phyloP scores from a whole-genome alignment of 2,888 invertebrate species.

The Meiosimyza decipiens region DNA sequence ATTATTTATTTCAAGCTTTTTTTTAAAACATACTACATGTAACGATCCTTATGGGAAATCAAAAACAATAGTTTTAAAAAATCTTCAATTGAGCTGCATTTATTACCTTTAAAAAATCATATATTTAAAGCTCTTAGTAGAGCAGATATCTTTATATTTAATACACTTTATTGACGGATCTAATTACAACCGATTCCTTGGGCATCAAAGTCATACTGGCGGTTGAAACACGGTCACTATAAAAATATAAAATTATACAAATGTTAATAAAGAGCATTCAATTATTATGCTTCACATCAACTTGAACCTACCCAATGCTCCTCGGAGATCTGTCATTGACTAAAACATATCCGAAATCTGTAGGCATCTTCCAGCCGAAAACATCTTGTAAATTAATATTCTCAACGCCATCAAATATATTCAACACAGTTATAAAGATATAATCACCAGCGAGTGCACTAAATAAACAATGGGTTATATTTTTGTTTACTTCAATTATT shows the following conservation, averaged over 20 bases:
- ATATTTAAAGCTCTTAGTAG: too few relatives aligned
- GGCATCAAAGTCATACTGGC: conserved; percentile 54
- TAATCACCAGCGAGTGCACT: conserved; percentile 52
- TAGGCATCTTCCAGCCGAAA: conserved; percentile 49
- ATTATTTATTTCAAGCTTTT: too few relatives aligned
- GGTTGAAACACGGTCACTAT: conserved; percentile 49
- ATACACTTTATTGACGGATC: not conserved
- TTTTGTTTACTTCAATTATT: conserved; percentile 10
- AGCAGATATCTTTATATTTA: too few relatives aligned
- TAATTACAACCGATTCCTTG: conserved; percentile 53
- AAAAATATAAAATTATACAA: not conserved
- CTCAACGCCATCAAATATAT: conserved; percentile 65
- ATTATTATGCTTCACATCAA: not conserved
- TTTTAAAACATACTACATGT: too few relatives aligned
- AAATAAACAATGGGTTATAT: not conserved
- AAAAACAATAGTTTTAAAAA: too few relatives aligned
- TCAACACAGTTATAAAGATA: conserved; percentile 67
- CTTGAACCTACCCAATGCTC: conserved; percentile 49
- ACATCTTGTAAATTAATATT: conserved; percentile 61
- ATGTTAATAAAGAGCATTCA: not conserved
- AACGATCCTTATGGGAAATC: too few relatives aligned
- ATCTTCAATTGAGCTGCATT: too few relatives aligned
- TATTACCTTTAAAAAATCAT: too few relatives aligned
- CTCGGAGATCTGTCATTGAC: conserved; percentile 57
- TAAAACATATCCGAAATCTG: conserved; percentile 55